Evolutionary conservation across 2,888 invertebrate genomes (phyloP).

Genomic region (Lydus trimaculatus): DNA sequence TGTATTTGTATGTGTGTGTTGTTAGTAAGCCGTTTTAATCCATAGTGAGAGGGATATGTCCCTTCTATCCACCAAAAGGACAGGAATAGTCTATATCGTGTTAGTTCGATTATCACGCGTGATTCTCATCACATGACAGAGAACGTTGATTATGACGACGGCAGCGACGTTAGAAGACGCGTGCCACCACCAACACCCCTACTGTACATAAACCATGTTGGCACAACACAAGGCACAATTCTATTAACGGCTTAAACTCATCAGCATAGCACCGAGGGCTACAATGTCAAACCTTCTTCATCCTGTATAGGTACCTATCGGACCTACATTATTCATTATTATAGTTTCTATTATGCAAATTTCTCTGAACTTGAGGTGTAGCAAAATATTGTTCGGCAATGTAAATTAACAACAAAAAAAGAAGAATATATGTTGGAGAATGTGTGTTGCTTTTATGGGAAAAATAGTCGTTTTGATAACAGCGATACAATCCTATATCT

Average conservation of each 20-base stretch:
- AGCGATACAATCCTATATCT: not conserved
- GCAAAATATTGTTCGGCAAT: no score
- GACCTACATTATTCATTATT: no score
- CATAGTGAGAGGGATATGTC: not conserved
- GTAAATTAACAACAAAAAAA: not conserved
- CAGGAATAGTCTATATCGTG: conserved; percentile 47
- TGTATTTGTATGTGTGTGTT: conserved; percentile 14
- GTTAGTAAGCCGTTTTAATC: conserved; percentile 47
- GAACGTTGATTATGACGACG: conserved; percentile 16
- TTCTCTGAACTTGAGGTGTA: no score
- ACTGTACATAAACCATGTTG: conserved; percentile 47
- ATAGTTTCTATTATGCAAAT: not conserved
- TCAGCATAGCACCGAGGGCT: not conserved
- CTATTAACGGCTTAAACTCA: not conserved
- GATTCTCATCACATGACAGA: conserved; percentile 49
- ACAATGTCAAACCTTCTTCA: not conserved
- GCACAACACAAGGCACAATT: conserved; percentile 43
- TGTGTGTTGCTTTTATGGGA: not conserved
- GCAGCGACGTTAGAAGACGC: conserved; percentile 44
- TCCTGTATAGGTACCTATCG: not conserved
- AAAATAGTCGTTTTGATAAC: conserved; percentile 10
- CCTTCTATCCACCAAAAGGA: conserved; percentile 19
- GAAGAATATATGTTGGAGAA: not conserved
- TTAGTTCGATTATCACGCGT: conserved; percentile 58
- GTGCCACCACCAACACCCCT: conserved; percentile 46